Conservation (phyloP, 2,888 invertebrate species). For the Oligia strigilis region DNA sequence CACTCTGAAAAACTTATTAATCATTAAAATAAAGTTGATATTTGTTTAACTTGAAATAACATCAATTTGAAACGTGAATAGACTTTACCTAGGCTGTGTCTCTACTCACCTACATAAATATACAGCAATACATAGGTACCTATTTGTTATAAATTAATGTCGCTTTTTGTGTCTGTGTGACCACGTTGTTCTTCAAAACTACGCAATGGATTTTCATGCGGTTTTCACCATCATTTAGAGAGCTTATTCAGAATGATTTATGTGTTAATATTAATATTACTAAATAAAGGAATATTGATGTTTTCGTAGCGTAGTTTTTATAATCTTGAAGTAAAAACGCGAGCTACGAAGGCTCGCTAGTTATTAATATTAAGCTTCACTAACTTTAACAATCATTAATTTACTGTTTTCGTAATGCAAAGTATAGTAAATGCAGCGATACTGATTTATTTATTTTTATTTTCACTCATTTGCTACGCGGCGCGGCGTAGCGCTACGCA, state of each 20-base stretch:
- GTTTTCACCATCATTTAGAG: neutral
- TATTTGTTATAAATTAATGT: neutral
- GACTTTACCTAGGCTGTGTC: too few species aligned
- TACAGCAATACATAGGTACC: too few species aligned
- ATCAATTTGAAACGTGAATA: too few species aligned
- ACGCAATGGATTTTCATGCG: neutral
- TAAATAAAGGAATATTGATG: neutral
- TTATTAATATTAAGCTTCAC: neutral
- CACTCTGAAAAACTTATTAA: too few species aligned
- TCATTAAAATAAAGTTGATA: too few species aligned
- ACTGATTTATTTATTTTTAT: neutral
- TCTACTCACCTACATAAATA: neutral
- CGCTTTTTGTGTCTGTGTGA: neutral
- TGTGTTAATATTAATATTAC: neutral
- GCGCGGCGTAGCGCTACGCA: slow-evolving; percentile 22
- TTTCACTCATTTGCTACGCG: neutral
- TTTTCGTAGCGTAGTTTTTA: neutral
- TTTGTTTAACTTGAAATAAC: too few species aligned
- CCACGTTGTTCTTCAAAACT: neutral
- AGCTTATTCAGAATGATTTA: neutral
- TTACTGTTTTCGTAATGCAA: neutral
- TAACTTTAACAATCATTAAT: neutral
- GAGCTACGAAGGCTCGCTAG: neutral
- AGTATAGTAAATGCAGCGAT: neutral
- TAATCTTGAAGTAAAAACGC: neutral